These are phyloP conservation scores for Andrena chrysosceles DNA, from an alignment of 2,888 invertebrate genomes.

Conservation along the genomic window DNA sequence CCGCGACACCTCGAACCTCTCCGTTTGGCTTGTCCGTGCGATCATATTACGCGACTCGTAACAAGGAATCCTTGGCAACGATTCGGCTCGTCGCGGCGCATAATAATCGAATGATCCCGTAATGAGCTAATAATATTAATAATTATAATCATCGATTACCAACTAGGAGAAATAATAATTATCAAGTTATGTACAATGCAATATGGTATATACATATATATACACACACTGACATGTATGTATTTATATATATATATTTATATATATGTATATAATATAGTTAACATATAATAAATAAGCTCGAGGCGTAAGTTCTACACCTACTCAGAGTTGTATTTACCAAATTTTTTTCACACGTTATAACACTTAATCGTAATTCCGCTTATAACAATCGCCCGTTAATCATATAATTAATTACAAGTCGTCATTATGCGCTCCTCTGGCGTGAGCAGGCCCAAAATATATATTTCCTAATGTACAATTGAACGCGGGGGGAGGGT, in stretches of 20 bases:
- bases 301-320: constrained; percentile 78
- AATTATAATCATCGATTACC: constrained; percentile 60
- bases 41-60: constrained; percentile 41
- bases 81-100: constrained; percentile 46
- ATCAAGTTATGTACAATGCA: constrained; percentile 79
- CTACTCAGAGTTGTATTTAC: constrained; percentile 68
- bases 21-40: constrained; percentile 10
- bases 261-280: constrained; percentile 46
- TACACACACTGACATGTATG: not conserved
- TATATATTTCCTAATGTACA: constrained; percentile 64
- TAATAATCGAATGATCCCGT: constrained; percentile 45
- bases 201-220: constrained; percentile 63
- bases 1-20: constrained; percentile 34
- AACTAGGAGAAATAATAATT: constrained; percentile 67
- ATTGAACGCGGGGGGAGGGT: constrained; percentile 39
- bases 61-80: constrained; percentile 50
- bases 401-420: constrained; percentile 69
- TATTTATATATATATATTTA: not conserved
- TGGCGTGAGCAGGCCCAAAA: constrained; percentile 68
- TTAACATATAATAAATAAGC: constrained; percentile 83
- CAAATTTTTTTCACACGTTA: constrained; percentile 48
- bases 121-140: constrained; percentile 50
- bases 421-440: constrained; percentile 64
- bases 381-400: constrained; percentile 52
- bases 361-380: constrained; percentile 40